A percentile compares a stretch with the other conserved stretches of the same genome.
phyloP scores from a whole-genome alignment of 1,140 invertebrate species.

The Drosophila murphyi region DNA sequence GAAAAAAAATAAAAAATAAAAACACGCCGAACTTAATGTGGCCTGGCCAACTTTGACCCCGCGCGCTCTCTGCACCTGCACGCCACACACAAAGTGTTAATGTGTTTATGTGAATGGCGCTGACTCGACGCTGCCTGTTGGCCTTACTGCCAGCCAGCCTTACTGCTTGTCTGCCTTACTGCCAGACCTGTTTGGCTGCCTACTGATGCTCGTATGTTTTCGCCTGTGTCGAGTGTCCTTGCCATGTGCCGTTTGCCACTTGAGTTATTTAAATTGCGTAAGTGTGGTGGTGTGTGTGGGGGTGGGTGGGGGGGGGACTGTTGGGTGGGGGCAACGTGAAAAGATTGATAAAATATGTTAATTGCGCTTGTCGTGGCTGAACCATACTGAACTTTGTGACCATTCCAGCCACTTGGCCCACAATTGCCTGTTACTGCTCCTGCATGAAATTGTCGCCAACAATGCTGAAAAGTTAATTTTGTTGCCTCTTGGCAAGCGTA shows the following conservation, averaged over 20 bases:
- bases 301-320: neutral
- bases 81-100: conserved; percentile 73
- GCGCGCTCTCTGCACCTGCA: conserved; percentile 57
- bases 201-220: conserved; percentile 42
- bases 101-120: conserved; percentile 72
- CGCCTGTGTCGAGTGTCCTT: conserved; percentile 67
- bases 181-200: neutral
- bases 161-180: neutral
- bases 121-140: conserved; percentile 37
- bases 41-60: conserved; percentile 72
- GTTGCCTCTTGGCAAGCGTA: conserved; percentile 53
- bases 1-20: conserved; percentile 39
- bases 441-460: conserved; percentile 74
- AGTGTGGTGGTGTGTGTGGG: conserved; percentile 33
- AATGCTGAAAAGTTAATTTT: conserved; percentile 82
- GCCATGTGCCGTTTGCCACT: conserved; percentile 72
- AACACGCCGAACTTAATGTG: conserved; percentile 68
- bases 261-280: conserved; percentile 83
- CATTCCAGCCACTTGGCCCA: neutral
- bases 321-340: conserved; percentile 40
- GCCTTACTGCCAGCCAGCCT: conserved; percentile 1
- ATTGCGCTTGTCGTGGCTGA: conserved; percentile 65
- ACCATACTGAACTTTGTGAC: neutral
- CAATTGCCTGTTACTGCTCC: conserved; percentile 23
- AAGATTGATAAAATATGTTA: conserved; percentile 83